Percentiles rank a stretch among this genome's conserved stretches.
Conservation (phyloP, 2,888 invertebrate species). For the Aethes cnicana region DNA sequence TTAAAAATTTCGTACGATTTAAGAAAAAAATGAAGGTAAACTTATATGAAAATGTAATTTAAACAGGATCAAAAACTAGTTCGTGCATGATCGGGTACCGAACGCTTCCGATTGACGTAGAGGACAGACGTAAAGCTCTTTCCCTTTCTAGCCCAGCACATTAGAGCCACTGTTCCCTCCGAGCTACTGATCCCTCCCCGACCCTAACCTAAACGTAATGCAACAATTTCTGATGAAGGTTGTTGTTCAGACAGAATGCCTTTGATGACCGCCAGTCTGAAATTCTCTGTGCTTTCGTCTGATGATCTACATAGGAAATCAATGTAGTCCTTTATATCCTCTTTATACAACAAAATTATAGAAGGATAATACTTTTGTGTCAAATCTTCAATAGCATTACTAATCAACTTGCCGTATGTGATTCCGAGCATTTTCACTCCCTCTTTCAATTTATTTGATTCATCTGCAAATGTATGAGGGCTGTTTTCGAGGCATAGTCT, state of each 20-base stretch:
- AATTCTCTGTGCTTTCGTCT: background rate
- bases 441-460: constrained; percentile 13
- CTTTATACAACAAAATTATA: constrained; percentile 46
- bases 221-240: background rate
- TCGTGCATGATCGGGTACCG: too few species aligned
- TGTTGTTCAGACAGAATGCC: background rate
- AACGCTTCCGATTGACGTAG: too few species aligned
- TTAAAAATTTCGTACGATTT: too few species aligned
- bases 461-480: constrained; percentile 9
- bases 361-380: constrained; percentile 49
- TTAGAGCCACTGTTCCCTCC: too few species aligned
- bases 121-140: too few species aligned
- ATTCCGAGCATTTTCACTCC: constrained; percentile 17
- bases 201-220: too few species aligned
- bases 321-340: constrained; percentile 40
- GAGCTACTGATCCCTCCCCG: too few species aligned
- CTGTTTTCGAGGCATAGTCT: constrained; percentile 7
- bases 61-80: too few species aligned
- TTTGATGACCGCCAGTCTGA: background rate
- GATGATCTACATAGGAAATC: background rate
- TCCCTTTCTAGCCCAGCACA: too few species aligned
- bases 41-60: too few species aligned
- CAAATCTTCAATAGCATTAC: constrained; percentile 46
- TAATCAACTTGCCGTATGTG: constrained; percentile 41
- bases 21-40: too few species aligned